A percentile compares a stretch with the other conserved stretches of the same genome.
These are phyloP conservation scores for Oreochromis spilurus DNA, from an alignment of 2,113 vertebrate genomes.

Conservation along the genomic window DNA sequence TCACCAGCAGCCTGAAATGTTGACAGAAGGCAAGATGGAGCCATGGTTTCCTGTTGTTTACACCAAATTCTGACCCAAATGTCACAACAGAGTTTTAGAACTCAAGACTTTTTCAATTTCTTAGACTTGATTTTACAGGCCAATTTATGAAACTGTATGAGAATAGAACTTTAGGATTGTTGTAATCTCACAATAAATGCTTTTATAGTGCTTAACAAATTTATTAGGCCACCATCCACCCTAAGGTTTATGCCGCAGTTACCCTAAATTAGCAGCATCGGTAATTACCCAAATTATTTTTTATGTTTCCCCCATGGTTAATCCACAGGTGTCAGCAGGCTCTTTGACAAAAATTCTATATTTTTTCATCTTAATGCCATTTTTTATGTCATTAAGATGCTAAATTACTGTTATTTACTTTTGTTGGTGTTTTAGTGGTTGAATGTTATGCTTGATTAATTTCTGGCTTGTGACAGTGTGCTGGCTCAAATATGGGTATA, in stretches of 20 bases:
- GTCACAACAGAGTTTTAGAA: fast-evolving
- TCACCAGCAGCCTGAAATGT: background rate
- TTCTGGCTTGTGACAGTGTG: background rate
- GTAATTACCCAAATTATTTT: background rate
- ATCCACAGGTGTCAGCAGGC: background rate
- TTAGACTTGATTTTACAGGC: background rate
- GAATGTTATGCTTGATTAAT: fast-evolving
- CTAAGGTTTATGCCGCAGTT: background rate
- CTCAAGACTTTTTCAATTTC: background rate
- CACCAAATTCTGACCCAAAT: background rate
- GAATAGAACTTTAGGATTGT: background rate
- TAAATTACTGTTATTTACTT: background rate
- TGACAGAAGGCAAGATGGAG: background rate
- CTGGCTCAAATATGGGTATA: background rate
- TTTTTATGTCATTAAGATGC: fast-evolving
- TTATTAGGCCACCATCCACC: background rate
- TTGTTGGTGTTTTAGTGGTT: background rate
- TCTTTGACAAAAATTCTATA: background rate
- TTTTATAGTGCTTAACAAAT: background rate
- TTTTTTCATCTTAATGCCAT: background rate
- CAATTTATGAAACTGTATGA: background rate
- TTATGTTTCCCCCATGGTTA: fast-evolving
- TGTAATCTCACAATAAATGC: background rate
- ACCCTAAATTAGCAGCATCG: fast-evolving
- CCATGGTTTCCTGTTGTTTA: background rate